Evolutionary conservation across 2,888 invertebrate species (phyloP).

Genomic region (Oasisia sp.): DNA sequence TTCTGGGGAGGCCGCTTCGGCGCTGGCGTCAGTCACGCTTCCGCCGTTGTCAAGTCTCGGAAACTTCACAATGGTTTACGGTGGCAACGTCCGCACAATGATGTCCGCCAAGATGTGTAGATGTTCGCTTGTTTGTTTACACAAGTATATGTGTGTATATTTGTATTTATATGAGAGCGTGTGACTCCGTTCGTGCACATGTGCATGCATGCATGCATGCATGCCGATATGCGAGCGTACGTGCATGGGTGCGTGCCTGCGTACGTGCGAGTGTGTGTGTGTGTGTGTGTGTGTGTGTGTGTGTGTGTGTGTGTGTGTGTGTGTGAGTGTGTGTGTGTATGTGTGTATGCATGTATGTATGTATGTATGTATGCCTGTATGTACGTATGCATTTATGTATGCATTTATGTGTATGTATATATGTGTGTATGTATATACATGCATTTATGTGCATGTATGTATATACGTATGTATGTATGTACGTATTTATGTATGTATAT

Average conservation of each 20-base stretch:
- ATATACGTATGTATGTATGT: too few species aligned
- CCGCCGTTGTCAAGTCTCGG: not conserved
- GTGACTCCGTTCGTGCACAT: not conserved
- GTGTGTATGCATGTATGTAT: too few species aligned
- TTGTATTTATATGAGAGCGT: not conserved
- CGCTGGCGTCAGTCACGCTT: not conserved
- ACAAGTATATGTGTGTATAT: not conserved
- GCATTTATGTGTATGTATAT: too few species aligned
- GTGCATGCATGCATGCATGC: not conserved
- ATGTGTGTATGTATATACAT: too few species aligned
- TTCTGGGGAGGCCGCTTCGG: not conserved
- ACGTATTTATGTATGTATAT: too few species aligned
- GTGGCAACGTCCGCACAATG: not conserved
- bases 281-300: too few species aligned
- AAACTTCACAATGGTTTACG: not conserved
- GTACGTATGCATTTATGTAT: too few species aligned
- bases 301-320: too few species aligned
- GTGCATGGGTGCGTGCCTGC: not conserved
- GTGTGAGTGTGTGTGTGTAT: too few species aligned
- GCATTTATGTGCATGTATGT: too few species aligned
- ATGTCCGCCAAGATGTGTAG: not conserved
- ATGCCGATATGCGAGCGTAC: not conserved
- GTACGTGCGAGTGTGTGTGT: too few species aligned
- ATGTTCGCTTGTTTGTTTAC: not conserved
- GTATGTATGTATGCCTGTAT: too few species aligned